Percentiles rank a stretch among this genome's conserved stretches.
phyloP scores from a whole-genome alignment of 1,140 invertebrate species.

The Ceratosolen fusciceps region DNA sequence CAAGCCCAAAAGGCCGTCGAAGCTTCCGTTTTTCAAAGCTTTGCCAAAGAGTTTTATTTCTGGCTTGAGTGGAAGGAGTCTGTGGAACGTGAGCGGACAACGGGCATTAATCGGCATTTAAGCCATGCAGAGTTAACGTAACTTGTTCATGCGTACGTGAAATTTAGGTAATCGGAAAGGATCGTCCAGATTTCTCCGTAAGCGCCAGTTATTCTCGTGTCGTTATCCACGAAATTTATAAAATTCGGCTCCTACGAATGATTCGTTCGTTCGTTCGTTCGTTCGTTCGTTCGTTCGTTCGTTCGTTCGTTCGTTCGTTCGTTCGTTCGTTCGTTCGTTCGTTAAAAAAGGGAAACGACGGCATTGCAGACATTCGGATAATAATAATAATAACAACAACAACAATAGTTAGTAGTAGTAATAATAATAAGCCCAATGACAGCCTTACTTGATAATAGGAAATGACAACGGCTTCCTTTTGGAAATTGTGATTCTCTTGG shows the following conservation, averaged over 20 bases:
- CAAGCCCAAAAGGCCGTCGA: conserved; percentile 49
- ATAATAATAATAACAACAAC: no score
- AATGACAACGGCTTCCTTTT: neutral
- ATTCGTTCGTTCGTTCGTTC: no score
- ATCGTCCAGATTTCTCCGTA: conserved; percentile 52
- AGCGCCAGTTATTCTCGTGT: conserved; percentile 50
- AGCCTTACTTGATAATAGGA: conserved; percentile 25
- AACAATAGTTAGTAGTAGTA: no score
- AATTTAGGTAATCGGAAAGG: conserved; percentile 52
- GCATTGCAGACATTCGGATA: no score
- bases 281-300: no score
- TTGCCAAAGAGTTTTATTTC: conserved; percentile 30
- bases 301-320: no score
- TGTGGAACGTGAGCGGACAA: conserved; percentile 36
- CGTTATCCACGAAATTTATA: conserved; percentile 48
- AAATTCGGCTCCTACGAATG: conserved; percentile 48
- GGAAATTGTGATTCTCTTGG: conserved; percentile 31
- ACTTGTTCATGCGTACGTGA: no score
- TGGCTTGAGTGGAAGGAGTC: conserved; percentile 47
- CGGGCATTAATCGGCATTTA: no score
- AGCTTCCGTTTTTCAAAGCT: conserved; percentile 39
- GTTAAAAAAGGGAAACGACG: no score
- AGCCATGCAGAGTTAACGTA: no score
- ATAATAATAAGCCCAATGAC: no score
- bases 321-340: no score